Conservation (phyloP, 2,113 vertebrate species). For the Orientallactaga bullata region DNA sequence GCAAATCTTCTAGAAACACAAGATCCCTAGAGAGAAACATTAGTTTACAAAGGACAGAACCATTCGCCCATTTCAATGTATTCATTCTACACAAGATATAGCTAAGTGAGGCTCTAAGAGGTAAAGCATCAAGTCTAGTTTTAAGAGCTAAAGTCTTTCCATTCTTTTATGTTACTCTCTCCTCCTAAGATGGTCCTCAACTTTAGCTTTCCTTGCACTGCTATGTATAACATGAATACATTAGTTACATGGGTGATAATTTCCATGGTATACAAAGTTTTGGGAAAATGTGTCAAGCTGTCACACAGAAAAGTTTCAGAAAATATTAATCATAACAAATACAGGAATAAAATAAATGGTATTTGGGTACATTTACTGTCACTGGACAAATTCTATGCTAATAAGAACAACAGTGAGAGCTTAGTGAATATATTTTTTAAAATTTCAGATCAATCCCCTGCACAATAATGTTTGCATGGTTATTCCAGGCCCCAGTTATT, state of each 20-base stretch:
- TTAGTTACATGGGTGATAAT: background rate
- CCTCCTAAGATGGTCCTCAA: conserved; percentile 10
- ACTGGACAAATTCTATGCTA: conserved; percentile 32
- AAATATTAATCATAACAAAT: conserved; percentile 9
- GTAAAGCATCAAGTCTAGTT: background rate
- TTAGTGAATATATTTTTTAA: conserved; percentile 14
- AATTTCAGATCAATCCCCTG: background rate
- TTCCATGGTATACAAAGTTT: conserved; percentile 29
- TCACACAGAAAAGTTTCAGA: conserved; percentile 9
- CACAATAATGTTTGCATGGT: conserved; percentile 31
- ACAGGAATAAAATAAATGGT: background rate
- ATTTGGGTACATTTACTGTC: conserved; percentile 3
- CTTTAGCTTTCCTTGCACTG: background rate
- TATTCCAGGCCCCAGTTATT: conserved; percentile 1
- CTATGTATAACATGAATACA: background rate
- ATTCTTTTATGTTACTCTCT: background rate
- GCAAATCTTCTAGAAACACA: conserved; percentile 23
- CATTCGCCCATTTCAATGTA: background rate
- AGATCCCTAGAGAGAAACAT: background rate
- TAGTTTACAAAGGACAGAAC: background rate
- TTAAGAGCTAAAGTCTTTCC: background rate
- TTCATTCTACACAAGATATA: background rate
- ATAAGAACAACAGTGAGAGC: conserved; percentile 43
- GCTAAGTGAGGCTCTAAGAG: background rate
- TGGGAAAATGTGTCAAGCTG: conserved; percentile 3